A percentile compares a stretch with the other conserved stretches of the same genome.
Evolutionary conservation across 35 echinoderm and acorn worm species (phyloP).

Genomic region (Lytechinus pictus): DNA sequence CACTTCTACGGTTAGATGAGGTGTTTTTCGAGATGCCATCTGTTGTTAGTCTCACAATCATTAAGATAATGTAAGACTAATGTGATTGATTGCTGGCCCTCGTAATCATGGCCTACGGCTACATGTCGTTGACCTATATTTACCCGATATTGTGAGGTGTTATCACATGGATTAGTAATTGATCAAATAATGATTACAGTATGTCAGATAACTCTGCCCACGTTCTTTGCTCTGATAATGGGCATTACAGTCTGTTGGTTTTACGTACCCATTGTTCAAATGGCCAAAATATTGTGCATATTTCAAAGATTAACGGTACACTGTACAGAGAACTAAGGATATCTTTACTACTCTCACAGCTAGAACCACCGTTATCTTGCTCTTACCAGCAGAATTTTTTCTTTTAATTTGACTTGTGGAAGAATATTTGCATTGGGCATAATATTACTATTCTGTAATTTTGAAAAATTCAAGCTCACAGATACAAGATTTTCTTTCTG

Average conservation of each 20-base stretch:
- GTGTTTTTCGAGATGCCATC: not conserved
- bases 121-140: not conserved
- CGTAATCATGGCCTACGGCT: not conserved
- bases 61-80: not conserved
- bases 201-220: not conserved
- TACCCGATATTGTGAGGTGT: not conserved
- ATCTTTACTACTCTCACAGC: too few relatives aligned
- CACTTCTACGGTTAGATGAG: too few relatives aligned
- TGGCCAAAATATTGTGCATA: not conserved
- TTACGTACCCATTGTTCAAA: not conserved
- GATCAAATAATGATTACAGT: conserved; percentile 18
- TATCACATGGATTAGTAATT: conserved; percentile 33
- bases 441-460: too few relatives aligned
- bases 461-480: too few relatives aligned
- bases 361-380: too few relatives aligned
- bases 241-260: not conserved
- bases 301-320: too few relatives aligned
- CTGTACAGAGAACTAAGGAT: too few relatives aligned
- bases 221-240: not conserved
- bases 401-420: too few relatives aligned
- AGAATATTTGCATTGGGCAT: too few relatives aligned
- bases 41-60: not conserved
- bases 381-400: too few relatives aligned
- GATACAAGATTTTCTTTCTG: too few relatives aligned
- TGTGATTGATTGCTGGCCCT: not conserved